These are phyloP conservation scores for Stichodactyla helianthus DNA, from an alignment of 64 coral and sea anemone genomes.

Conservation along the genomic window DNA sequence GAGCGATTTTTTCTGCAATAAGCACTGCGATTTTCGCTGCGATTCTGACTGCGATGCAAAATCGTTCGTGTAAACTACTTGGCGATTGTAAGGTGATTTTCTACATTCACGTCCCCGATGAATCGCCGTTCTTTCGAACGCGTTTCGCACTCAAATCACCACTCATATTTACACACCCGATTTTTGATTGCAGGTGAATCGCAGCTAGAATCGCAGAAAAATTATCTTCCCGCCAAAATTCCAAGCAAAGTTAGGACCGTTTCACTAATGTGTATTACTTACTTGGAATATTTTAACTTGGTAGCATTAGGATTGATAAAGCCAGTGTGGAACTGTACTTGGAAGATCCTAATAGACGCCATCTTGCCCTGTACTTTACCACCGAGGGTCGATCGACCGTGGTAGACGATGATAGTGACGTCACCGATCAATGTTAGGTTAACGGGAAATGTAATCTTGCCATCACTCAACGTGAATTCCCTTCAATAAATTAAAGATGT, in stretches of 20 bases:
- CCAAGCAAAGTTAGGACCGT: background rate
- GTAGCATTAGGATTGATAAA: constrained; percentile 88
- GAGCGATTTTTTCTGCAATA: too few species aligned
- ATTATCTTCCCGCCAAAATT: background rate
- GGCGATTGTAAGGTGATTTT: too few species aligned
- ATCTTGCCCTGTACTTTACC: constrained; percentile 96
- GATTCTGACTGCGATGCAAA: too few species aligned
- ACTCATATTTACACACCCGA: too few species aligned
- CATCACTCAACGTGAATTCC: constrained; percentile 76
- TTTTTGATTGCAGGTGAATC: too few species aligned
- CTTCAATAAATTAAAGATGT: constrained; percentile 27
- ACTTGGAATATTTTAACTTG: constrained; percentile 92
- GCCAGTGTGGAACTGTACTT: constrained; percentile 94
- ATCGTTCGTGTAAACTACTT: too few species aligned
- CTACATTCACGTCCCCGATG: too few species aligned
- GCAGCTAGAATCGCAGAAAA: too few species aligned
- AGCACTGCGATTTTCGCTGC: too few species aligned
- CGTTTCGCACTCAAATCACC: too few species aligned
- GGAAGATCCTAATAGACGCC: constrained; percentile 88
- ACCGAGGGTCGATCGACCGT: constrained; percentile 84
- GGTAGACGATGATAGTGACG: constrained; percentile 84
- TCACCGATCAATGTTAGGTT: constrained; percentile 90
- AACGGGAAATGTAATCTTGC: constrained; percentile 79
- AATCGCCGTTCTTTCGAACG: too few species aligned
- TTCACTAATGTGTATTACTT: background rate